Conservation (phyloP, 2,797 vertebrate species). For the Trachops cirrhosus region DNA sequence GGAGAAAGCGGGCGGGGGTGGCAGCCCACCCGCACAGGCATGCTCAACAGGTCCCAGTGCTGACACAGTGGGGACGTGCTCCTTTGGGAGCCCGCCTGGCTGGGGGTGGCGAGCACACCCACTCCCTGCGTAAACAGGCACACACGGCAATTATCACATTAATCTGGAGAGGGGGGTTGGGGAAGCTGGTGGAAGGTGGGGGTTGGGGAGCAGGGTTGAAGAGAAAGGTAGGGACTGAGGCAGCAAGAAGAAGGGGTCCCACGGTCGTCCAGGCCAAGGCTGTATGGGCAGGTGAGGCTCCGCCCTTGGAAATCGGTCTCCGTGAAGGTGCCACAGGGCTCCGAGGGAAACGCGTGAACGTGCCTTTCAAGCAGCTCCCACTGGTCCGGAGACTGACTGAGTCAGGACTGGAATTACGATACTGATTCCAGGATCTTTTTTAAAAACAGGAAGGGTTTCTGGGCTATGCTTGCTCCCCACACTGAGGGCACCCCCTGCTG, state of each 20-base stretch:
- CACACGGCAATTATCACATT: slow-evolving; percentile 77
- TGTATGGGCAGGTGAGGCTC: neutral
- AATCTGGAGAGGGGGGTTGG: slow-evolving; percentile 43
- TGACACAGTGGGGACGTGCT: slow-evolving; percentile 29
- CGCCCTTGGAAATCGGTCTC: neutral
- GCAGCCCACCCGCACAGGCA: slow-evolving; percentile 64
- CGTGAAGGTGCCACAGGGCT: too few species aligned
- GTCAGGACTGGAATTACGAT: too few species aligned
- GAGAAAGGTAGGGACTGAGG: neutral
- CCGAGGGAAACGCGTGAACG: accelerated
- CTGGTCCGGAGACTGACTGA: neutral
- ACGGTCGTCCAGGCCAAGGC: neutral
- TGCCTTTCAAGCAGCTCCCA: neutral
- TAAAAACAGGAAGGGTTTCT: neutral
- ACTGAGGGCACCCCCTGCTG: neutral
- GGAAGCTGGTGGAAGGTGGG: neutral
- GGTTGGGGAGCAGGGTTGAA: neutral
- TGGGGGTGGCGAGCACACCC: slow-evolving; percentile 61
- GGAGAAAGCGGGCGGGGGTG: slow-evolving; percentile 53
- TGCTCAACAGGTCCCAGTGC: slow-evolving; percentile 37
- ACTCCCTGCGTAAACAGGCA: slow-evolving; percentile 73
- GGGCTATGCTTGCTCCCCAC: neutral
- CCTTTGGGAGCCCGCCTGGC: slow-evolving; percentile 62
- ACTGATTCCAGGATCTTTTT: neutral
- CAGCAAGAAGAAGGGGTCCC: neutral